Evolutionary conservation across 2,797 vertebrate species (phyloP).

Genomic region (Danio tinwini): DNA sequence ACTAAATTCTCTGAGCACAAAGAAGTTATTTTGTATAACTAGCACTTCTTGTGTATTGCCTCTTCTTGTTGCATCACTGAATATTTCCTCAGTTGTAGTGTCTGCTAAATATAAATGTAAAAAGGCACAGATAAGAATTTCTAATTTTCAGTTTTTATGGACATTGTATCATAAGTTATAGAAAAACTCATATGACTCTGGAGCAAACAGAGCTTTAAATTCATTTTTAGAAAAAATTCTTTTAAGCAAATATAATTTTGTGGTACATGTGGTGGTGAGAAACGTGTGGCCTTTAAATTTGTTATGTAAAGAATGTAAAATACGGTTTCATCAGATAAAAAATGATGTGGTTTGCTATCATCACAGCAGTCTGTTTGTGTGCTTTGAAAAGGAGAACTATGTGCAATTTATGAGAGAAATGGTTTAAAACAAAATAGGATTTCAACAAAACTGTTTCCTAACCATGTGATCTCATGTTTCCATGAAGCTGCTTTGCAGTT

Average conservation of each 20-base stretch:
- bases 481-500: slow-evolving; percentile 2
- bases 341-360: slow-evolving; percentile 25
- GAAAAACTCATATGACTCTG: too few species aligned
- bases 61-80: too few species aligned
- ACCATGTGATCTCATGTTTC: slow-evolving; percentile 21
- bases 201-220: background rate
- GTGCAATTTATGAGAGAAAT: background rate
- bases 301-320: background rate
- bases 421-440: background rate
- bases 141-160: too few species aligned
- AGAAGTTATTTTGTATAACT: too few species aligned
- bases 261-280: background rate
- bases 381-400: slow-evolving; percentile 33
- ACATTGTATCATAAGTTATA: too few species aligned
- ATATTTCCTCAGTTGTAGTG: too few species aligned
- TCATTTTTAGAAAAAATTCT: background rate
- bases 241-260: background rate
- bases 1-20: too few species aligned
- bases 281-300: background rate
- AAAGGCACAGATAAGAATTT: too few species aligned
- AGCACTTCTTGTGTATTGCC: too few species aligned
- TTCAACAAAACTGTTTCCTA: slow-evolving; percentile 13
- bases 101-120: too few species aligned
- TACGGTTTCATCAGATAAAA: background rate
- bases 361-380: slow-evolving; percentile 30